Evolutionary conservation across 2,113 vertebrate species (phyloP).

Genomic region (Microcebus ravelobensis): DNA sequence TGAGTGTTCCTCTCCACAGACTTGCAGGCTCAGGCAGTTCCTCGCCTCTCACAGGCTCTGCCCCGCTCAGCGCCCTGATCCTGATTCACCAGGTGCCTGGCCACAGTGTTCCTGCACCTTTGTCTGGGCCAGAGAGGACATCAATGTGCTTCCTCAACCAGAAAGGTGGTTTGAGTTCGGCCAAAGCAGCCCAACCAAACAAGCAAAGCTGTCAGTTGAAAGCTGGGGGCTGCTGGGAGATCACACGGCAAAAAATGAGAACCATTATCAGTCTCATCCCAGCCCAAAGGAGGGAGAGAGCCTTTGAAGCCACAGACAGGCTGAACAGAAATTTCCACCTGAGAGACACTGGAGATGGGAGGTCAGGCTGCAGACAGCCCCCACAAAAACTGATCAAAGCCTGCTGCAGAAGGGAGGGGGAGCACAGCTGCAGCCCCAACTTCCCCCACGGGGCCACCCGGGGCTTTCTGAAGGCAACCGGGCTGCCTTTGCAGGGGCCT

Average conservation of each 20-base stretch:
- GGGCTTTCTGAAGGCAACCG: conserved; percentile 62
- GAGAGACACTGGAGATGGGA: conserved; percentile 70
- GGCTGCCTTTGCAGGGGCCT: conserved; percentile 54
- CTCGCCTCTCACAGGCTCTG: neutral
- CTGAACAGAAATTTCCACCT: conserved; percentile 79
- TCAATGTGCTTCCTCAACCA: conserved; percentile 77
- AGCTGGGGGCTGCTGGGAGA: conserved; percentile 54
- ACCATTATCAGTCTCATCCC: conserved; percentile 70
- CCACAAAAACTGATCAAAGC: conserved; percentile 69
- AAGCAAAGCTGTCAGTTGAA: conserved; percentile 56
- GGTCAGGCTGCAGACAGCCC: conserved; percentile 55
- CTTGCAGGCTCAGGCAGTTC: neutral
- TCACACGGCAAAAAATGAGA: conserved; percentile 68
- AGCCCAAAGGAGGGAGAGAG: conserved; percentile 68
- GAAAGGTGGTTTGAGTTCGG: conserved; percentile 65
- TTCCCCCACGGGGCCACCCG: conserved; percentile 23
- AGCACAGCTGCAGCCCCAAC: conserved; percentile 59
- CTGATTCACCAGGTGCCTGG: conserved; percentile 51
- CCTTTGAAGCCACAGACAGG: conserved; percentile 71
- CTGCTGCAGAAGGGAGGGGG: conserved; percentile 49
- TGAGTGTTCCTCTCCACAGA: neutral
- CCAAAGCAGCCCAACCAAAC: conserved; percentile 56
- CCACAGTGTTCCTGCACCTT: neutral
- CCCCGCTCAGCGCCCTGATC: neutral
- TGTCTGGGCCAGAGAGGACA: conserved; percentile 64